Conservation (phyloP, 2,113 vertebrate species). For the Genyomyrus donnyi region DNA sequence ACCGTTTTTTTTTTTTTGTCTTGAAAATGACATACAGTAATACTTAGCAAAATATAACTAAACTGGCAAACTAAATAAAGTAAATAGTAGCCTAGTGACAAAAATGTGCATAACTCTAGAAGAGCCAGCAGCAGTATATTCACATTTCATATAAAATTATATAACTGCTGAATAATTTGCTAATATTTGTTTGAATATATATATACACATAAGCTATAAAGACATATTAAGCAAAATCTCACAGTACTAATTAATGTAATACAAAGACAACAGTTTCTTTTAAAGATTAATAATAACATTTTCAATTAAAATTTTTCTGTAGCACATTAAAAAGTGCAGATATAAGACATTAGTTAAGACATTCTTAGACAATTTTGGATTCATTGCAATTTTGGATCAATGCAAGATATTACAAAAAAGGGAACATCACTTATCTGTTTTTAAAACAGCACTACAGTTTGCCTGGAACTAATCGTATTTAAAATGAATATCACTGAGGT, state of each 20-base stretch:
- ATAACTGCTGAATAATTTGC: background rate
- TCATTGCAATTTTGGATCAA: background rate
- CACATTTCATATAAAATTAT: background rate
- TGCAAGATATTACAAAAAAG: background rate
- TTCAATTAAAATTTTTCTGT: background rate
- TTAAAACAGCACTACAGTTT: background rate
- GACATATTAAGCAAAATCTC: background rate
- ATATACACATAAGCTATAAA: background rate
- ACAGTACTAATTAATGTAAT: background rate
- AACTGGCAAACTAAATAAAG: background rate
- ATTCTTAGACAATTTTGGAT: background rate
- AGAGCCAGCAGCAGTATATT: background rate
- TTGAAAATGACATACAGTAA: background rate
- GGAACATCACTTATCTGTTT: background rate
- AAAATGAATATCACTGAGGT: background rate
- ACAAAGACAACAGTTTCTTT: background rate
- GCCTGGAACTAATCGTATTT: background rate
- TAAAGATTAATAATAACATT: background rate
- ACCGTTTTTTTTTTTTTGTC: background rate
- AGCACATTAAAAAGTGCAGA: background rate
- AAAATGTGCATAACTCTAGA: background rate
- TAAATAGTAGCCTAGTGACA: background rate
- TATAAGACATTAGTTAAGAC: slow-evolving; percentile 1
- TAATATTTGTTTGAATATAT: background rate
- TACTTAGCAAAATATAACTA: background rate